Base-by-base conservation (phyloP, 2,888 invertebrate species). In the Cephus runcator region DNA sequence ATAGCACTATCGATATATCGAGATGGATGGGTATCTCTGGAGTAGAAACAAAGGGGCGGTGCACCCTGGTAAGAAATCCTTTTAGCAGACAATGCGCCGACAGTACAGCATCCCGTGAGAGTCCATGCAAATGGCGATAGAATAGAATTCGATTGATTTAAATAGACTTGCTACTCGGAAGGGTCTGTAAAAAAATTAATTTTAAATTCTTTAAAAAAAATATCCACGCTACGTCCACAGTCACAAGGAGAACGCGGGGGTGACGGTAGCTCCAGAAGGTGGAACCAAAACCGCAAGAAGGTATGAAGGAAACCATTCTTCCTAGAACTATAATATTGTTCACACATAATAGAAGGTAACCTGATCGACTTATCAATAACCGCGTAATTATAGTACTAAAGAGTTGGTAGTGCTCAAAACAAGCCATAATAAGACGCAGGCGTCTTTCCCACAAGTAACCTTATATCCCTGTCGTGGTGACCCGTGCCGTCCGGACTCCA, bases 321-420 rank as follows among this genome's bases (percentile, higher is more conserved):
- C 56, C 23, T 23, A 56, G 56, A 56, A 56, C 56, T 56, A 56
- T 56, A 56, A 56, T 56, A 56, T 56, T 56, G 56, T 56, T 56
- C 56, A 56, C 23, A 56, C 56, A 56, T 56, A 56, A 56, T 56
- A 56, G 56, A 56, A 56, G 23, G 90, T 91, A 91, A 91, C 91
- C 87, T 86, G 91, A 91, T 91, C 91, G 88, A 91, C 91, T 91
- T 91, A 91, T 91, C 91, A 91, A 91, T 91, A 91, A 91, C 88
- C 90, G 87, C 89, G 90, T 91, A 91, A 91, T 91, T 91, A 91
- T 89, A 89, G 89, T 88, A 90, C 89, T 86, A 91, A 91, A 91
- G 91, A 91, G 90, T 91, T 91, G 90, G 87, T 88, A 86, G 89
- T 85, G 88, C 90, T 89, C 90, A 91, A 91, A 91, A 91, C 91